Base-by-base conservation (phyloP, 2,113 vertebrate species). In the Arenaria interpres region DNA sequence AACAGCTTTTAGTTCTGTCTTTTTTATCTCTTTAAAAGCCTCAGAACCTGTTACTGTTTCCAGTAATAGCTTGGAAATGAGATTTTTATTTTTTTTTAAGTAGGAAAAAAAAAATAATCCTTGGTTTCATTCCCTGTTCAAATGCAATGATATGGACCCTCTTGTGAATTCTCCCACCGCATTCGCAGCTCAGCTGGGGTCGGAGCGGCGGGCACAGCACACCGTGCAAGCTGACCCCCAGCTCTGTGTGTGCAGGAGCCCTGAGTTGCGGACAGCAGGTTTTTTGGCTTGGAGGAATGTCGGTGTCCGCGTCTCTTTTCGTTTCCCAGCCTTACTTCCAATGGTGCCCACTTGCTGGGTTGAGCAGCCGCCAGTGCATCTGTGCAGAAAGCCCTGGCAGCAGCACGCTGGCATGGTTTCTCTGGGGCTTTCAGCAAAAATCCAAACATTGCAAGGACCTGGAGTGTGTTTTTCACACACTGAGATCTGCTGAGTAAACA, bases 211-310 rank as follows among this genome's bases (percentile, higher is more conserved):
- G 45, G 51, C 18, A 32, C 15, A 57, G 45, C 46, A 79, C 62
- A 54, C 12, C 0, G 0, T 33, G 33, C 23, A 21, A 81, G 39
- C 32, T 84, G 43, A 35, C 18, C 18, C 0, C 1, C 9, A 41
- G n/a, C 51, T 84, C 39, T 51, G 39, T 1, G 4, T 1, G 4
- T 64, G 35, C 27, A 56, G 48, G 50, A 62, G 35, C 3, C 1
- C 35, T 10, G 13, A 68, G 46, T 21, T 56, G 32, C 35, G 9
- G 27, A 43, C 50, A 54, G 0, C 0, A 30, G 1, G 0, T 78
- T 73, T 93, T 71, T 67, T 84, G 77, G n/a, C 51, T 67, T 0
- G 1, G 15, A 22, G 24, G 7, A 10, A 59, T 6, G 15, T 18
- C 45, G 37, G 7, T 46, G 37, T 17, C 35, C 56, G 21, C 59